Base-by-base conservation (phyloP, 2,888 invertebrate genomes). In the Orchesellides sinensis region DNA sequence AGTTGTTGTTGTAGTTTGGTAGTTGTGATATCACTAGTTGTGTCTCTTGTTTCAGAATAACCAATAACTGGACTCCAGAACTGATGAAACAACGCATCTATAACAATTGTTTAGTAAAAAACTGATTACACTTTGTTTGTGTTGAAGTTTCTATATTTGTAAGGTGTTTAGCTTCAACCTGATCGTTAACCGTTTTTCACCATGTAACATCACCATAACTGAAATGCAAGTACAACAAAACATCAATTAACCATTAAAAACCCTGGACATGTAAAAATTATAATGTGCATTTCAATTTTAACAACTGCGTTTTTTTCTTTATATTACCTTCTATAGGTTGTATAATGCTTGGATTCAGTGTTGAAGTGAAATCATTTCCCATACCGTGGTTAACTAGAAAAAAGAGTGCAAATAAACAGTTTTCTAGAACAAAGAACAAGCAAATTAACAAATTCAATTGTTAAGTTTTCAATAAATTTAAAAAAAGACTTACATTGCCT, bases 1-100 rank as follows among this genome's bases (percentile, higher is more conserved):
- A 75, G 82, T 82, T 32, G 66, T 80, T 81, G 81, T 73, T 68
- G 81, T 81, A 81, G 81, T 81, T 81, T 79, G 27, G 73, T 81
- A 81, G 81, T 81, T 68, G 61, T 73, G 80, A 80, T 80, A 80
- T 72, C 70, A 63, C 63, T 78, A 79, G 78, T 69, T 59, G 69
- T 78, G 69, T 61, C 49, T 78, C 75, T 66, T 52, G 17, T 32
- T 47, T 73, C 61, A 25, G 40, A 77, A 77, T 32, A 29, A 68
- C 61, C 45, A 45, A 68, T 61, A 68, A 77, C 69, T 77, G 77
- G 69, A 77, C 35, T 3, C 45, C 27, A 29, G 32, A 59, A 78
- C 69, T 69, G 63, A 59, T 77, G 56, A 77, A 65, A 54, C 59
- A 14, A 47, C 45, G 47, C 32, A 23, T 69, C 54, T 8, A 27